Conservation (phyloP, 2,113 vertebrate genomes). For the Indicator maculatus region DNA sequence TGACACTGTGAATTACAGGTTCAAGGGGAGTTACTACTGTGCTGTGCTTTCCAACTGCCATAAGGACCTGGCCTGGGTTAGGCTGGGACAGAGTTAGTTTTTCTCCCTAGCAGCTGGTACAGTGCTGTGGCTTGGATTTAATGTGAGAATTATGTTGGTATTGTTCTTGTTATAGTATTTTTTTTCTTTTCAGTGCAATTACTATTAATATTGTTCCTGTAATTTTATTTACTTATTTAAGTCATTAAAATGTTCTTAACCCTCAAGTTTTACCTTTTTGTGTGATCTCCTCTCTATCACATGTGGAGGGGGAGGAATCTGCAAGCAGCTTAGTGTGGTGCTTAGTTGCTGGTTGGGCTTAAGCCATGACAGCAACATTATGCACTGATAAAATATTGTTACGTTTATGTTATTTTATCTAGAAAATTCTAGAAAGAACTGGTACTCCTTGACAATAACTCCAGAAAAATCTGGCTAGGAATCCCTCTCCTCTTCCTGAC, state of each 20-base stretch:
- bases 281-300: neutral
- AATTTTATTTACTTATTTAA: neutral
- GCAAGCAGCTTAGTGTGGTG: neutral
- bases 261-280: neutral
- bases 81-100: neutral
- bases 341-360: neutral
- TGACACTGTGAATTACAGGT: slow-evolving; percentile 62
- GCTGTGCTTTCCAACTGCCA: neutral
- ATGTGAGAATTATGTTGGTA: neutral
- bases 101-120: neutral
- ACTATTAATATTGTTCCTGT: neutral
- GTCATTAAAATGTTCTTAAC: neutral
- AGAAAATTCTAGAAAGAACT: neutral
- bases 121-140: neutral
- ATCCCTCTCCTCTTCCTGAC: neutral
- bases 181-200: too few relatives aligned
- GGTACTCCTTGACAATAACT: neutral
- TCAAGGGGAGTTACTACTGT: neutral
- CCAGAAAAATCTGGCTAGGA: neutral
- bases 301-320: neutral
- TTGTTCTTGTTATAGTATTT: too few relatives aligned
- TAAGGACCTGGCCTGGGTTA: neutral
- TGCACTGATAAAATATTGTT: neutral
- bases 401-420: neutral
- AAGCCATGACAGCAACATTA: neutral